Evolutionary conservation across 2,797 vertebrate species (phyloP), one percentile per base, ranked within the genome.

Genomic region (Heteromormyrus szaboi): DNA sequence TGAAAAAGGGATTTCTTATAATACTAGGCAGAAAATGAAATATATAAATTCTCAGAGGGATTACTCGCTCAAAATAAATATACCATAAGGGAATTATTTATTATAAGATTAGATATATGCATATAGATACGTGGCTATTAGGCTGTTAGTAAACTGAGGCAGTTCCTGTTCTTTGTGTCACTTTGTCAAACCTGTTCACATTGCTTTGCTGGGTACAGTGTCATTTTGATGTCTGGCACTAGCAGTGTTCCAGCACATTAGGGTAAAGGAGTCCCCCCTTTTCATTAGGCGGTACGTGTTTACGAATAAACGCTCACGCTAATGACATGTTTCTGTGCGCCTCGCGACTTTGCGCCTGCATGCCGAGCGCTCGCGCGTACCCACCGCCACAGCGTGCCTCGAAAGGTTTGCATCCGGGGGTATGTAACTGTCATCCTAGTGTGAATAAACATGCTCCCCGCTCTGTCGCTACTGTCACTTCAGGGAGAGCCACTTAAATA

Each of bases 401-500:
- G 11, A 44, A 33, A 88, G 65, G n/a, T 29, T 46, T 37, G 33
- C 50, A 25, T 56, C 46, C 72, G 54, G 76, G 41, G 76, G 44
- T 46, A 44, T n/a, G 51, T 29, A 56, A 41, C 85, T 53, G 50
- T 86, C 25, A 56, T 86, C 48, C 50, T 56, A 19, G 51, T 44
- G 46, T 44, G 87, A 51, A 48, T 56, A 83, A 88, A 83, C 53
- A 59, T 22, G 19, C 89, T 76, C 85, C 88, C 83, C 51, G 53
- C 62, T 85, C 85, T 85, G 89, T 86, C 84, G 62, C 90, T 37
- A 87, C 59, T 88, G 88, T 46, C 88, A 89, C 85, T 89, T 89
- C 76, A 79, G 87, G 89, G 87, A 90, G 46, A 81, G 44, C 88
- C 88, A 91, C 90, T 91, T 85, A 89, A 91, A 89, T 83, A 65